Base-by-base conservation (phyloP, 2,113 vertebrate species). In the Syngnathus typhle region DNA sequence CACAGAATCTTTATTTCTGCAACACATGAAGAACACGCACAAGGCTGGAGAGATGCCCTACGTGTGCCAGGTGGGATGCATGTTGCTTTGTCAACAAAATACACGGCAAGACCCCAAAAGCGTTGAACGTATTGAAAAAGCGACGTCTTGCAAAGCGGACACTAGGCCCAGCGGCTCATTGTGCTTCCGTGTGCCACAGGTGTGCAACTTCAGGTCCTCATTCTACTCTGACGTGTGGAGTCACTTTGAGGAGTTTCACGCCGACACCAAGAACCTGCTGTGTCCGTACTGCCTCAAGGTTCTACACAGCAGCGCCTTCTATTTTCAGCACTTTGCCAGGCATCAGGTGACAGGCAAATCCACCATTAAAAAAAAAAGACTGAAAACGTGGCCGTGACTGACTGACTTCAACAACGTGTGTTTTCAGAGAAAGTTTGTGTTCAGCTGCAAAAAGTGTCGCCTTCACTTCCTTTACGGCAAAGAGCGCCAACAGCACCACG, bases 1-100 rank as follows among this genome's bases (percentile, higher is more conserved):
- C 71, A 91, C 83, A 0, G 94, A 95, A 47, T 89, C 91, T 0
- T 85, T 90, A 3, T 94, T 98, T 79, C 89, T 98, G 19, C 90
- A 91, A 81, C 95, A 98, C 85, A 96, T 96, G 94, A 98, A 95
- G 89, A 91, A 84, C 69, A 93, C 89, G 0, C 95, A 98, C 86
- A 94, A 92, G 51, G 94, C 94, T 0, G 95, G 95, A 67, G 95
- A 98, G 90, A 98, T 98, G 95, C 95, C 95, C 21, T 96, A 96
- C 8, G 13, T 54, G 47, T 88, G 86, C 72, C 84, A 88, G 87
- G 88, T 82, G 56, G 8, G 18, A 21, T 18, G 7, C 65, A 43
- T 44, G 10, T 32, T 32, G 27, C 27, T 32, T 27, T 32, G 27
- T 32, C 27, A 32, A 32, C 3, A 32, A 32, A 32, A 32, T 32